A percentile compares a stretch with the other conserved stretches of the same genome.
These are phyloP conservation scores for Eulemur rubriventer DNA, from an alignment of 2,797 vertebrate species.

Conservation along the genomic window DNA sequence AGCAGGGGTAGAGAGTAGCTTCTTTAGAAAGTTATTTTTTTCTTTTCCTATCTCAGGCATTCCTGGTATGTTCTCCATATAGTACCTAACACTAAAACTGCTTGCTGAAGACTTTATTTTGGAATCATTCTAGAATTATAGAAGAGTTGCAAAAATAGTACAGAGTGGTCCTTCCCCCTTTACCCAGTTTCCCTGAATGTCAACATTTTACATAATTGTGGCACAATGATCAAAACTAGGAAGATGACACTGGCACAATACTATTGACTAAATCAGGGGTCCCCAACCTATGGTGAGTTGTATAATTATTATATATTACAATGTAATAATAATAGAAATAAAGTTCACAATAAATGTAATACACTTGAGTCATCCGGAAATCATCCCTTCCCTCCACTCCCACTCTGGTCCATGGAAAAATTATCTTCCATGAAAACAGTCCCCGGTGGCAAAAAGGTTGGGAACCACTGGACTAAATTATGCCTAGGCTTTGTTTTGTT, in stretches of 20 bases:
- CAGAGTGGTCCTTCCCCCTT: neutral
- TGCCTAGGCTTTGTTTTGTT: neutral
- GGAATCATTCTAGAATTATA: neutral
- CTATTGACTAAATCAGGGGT: too few species aligned
- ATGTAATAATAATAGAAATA: too few species aligned
- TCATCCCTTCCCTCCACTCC: too few species aligned
- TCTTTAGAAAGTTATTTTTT: conserved; percentile 11
- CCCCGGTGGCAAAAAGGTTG: too few species aligned
- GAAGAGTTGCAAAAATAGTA: neutral
- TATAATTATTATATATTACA: too few species aligned
- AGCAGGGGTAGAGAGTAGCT: neutral
- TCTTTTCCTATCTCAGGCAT: neutral
- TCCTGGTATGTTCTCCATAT: neutral
- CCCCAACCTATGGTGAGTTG: too few species aligned
- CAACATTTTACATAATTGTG: neutral
- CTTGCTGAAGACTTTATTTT: neutral
- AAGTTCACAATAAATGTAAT: too few species aligned
- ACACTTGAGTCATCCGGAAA: too few species aligned
- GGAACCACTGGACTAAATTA: neutral
- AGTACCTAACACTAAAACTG: neutral
- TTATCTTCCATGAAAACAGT: too few species aligned
- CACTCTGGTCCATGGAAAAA: too few species aligned
- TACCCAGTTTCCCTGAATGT: neutral
- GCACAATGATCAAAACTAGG: neutral
- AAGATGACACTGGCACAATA: neutral